Evolutionary conservation across 2,888 invertebrate species (phyloP).

Genomic region (Antheraea yamamai): DNA sequence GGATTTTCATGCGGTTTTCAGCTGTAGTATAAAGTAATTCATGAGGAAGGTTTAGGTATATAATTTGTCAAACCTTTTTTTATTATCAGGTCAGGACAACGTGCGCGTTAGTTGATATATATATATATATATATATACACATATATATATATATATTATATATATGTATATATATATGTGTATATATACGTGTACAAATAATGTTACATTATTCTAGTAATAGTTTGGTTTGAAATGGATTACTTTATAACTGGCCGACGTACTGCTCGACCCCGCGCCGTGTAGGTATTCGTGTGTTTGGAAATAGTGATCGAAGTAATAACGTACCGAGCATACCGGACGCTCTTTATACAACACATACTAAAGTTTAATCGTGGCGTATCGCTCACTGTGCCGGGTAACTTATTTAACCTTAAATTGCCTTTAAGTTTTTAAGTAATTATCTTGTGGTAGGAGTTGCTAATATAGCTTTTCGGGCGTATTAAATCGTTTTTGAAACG

Average conservation of each 20-base stretch:
- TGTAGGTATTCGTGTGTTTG: slow-evolving; percentile 4
- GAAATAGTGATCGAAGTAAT: not conserved
- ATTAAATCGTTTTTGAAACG: no score
- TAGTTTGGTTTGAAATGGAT: not conserved
- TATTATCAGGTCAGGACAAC: no score
- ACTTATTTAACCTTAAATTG: not conserved
- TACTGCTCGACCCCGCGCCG: not conserved
- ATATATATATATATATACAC: not conserved
- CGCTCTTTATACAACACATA: not conserved
- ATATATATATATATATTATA: no score
- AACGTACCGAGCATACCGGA: not conserved
- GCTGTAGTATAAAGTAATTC: no score
- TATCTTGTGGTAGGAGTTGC: not conserved
- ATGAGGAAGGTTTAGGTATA: no score
- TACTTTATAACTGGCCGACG: not conserved
- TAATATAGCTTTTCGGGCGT: no score
- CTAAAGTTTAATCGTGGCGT: not conserved
- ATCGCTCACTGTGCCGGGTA: not conserved
- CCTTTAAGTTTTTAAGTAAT: not conserved
- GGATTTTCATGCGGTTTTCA: no score
- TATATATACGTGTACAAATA: not conserved
- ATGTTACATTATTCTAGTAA: not conserved
- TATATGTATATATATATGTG: no score
- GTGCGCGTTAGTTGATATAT: no score
- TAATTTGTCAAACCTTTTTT: no score